Evolutionary conservation across 2,797 vertebrate genomes (phyloP).

Genomic region (Cossypha caffra): DNA sequence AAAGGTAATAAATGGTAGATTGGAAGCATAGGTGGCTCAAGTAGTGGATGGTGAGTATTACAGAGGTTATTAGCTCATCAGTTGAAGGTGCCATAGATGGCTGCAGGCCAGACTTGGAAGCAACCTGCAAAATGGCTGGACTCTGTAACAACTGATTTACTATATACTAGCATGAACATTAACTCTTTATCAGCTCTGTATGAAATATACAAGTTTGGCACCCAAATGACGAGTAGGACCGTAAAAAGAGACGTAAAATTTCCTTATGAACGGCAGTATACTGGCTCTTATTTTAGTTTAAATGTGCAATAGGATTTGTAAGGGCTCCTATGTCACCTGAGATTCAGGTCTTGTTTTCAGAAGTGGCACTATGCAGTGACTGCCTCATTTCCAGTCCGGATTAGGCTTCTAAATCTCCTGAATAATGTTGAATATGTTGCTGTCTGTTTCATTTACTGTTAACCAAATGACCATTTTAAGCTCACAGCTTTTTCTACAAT

Average conservation of each 20-base stretch:
- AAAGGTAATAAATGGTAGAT: slow-evolving; percentile 55
- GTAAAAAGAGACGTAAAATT: not conserved
- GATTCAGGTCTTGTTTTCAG: not conserved
- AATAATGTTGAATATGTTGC: not conserved
- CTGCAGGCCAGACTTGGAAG: slow-evolving; percentile 14
- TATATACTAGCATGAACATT: not conserved
- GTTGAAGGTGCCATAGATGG: not conserved
- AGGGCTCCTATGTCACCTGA: not conserved
- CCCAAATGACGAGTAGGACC: not conserved
- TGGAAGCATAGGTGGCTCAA: slow-evolving; percentile 36
- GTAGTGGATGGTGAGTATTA: not conserved
- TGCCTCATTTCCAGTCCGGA: not conserved
- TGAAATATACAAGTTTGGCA: not conserved
- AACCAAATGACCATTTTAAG: not conserved
- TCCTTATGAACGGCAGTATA: not conserved
- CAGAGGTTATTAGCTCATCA: slow-evolving; percentile 47
- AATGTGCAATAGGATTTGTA: not conserved
- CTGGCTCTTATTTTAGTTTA: not conserved
- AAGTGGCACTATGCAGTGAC: not conserved
- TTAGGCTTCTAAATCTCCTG: not conserved
- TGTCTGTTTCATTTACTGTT: not conserved
- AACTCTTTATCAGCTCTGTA: slow-evolving; percentile 14
- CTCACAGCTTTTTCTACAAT: not conserved
- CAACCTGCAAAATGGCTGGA: not conserved
- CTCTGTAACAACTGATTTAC: not conserved